Conservation (phyloP, 2,113 vertebrate genomes). For the Lepus americanus region DNA sequence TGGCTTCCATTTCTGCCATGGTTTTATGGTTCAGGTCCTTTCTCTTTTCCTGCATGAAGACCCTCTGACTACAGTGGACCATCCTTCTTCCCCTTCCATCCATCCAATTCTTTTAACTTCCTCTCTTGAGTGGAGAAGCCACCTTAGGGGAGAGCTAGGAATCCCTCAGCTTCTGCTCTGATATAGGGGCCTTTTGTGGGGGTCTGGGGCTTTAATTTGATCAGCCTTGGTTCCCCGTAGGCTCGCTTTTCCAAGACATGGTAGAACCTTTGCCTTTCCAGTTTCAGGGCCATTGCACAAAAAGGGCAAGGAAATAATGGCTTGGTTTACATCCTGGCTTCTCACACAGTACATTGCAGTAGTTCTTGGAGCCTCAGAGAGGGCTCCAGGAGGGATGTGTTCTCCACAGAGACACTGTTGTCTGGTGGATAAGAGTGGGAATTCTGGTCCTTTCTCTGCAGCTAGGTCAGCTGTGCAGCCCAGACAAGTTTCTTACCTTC, state of each 20-base stretch:
- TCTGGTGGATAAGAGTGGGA: neutral
- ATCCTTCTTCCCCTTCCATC: neutral
- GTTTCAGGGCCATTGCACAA: neutral
- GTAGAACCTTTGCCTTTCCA: constrained; percentile 26
- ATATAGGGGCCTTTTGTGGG: neutral
- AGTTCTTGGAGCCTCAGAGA: constrained; percentile 11
- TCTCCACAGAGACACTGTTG: neutral
- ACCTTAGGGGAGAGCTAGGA: neutral
- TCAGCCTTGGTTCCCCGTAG: neutral
- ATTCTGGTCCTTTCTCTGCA: neutral
- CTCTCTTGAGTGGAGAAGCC: neutral
- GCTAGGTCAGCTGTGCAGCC: neutral
- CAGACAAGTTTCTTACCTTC: neutral
- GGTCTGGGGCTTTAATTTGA: neutral
- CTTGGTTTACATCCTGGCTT: constrained; percentile 8
- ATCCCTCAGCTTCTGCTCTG: neutral
- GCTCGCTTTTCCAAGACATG: constrained; percentile 3
- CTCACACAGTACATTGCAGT: neutral
- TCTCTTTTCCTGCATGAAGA: neutral
- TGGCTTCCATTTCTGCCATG: neutral
- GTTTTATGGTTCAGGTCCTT: neutral
- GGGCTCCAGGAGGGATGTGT: too few relatives aligned
- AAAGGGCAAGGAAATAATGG: neutral
- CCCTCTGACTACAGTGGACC: neutral
- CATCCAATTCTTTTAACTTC: neutral